These are phyloP conservation scores for Palythoa grandiflora DNA, from an alignment of 92 coral and sea anemone species.

Conservation along the genomic window DNA sequence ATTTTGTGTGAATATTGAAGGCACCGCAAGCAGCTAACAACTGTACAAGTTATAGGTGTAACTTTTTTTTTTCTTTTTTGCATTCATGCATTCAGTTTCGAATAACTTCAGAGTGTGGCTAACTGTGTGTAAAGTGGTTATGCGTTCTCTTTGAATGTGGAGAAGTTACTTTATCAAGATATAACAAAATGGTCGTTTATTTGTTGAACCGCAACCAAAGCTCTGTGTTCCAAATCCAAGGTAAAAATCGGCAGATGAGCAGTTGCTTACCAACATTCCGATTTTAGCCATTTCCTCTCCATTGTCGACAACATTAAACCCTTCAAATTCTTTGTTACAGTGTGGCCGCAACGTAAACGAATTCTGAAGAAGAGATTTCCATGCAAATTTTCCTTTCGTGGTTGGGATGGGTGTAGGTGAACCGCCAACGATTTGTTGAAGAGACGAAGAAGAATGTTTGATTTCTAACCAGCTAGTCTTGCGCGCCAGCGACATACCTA, in stretches of 20 bases:
- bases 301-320: not conserved
- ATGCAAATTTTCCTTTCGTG: not conserved
- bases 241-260: not conserved
- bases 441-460: slow-evolving; percentile 20
- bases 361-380: not conserved
- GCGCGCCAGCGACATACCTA: not conserved
- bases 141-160: no score
- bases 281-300: not conserved
- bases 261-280: not conserved
- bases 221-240: not conserved
- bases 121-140: no score
- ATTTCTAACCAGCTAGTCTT: slow-evolving; percentile 4
- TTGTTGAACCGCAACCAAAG: not conserved
- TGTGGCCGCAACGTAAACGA: not conserved
- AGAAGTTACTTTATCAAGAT: not conserved
- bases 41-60: no score
- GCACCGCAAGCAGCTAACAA: no score
- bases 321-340: not conserved
- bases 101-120: no score
- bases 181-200: not conserved
- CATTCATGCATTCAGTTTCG: no score
- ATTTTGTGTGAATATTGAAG: no score
- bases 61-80: no score
- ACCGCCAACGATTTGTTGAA: not conserved
- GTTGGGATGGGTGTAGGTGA: not conserved